Evolutionary conservation across 2,888 invertebrate genomes (phyloP).

Genomic region (Cetonia aurata): DNA sequence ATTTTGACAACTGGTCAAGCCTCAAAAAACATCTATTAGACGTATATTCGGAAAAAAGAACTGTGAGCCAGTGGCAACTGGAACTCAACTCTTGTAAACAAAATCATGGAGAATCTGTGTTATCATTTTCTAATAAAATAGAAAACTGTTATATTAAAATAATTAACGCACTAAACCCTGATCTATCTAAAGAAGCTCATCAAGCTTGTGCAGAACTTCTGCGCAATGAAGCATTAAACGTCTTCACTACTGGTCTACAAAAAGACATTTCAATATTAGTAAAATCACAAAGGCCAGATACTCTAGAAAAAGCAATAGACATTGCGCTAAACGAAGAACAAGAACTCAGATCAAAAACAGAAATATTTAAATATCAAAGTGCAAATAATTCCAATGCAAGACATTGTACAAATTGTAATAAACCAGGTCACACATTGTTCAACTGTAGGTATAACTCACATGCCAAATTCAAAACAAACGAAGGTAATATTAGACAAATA

Average conservation of each 20-base stretch:
- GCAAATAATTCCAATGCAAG: conserved; percentile 18
- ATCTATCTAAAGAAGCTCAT: conserved; percentile 45
- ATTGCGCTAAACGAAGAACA: no score
- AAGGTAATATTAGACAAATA: no score
- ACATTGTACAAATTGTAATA: no score
- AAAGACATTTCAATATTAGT: no score
- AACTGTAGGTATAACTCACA: no score
- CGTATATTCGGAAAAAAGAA: conserved; percentile 52
- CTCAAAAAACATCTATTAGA: conserved; percentile 48
- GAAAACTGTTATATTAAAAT: conserved; percentile 56
- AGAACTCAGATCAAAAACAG: no score
- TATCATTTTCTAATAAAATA: conserved; percentile 52
- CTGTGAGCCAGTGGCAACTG: conserved; percentile 55
- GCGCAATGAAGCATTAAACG: conserved; percentile 56
- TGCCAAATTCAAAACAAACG: no score
- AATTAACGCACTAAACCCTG: conserved; percentile 52
- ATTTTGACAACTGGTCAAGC: conserved; percentile 47
- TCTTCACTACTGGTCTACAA: no score
- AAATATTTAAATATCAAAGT: no score
- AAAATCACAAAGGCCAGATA: no score
- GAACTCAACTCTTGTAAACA: conserved; percentile 55
- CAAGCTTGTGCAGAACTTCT: conserved; percentile 52
- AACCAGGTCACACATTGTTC: no score
- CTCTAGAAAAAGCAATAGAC: no score
- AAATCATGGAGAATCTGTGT: conserved; percentile 51